Evolutionary conservation across 30 jellyfish, hydroid and myxozoan species (phyloP).

Genomic region (Nemopilema nomurai): DNA sequence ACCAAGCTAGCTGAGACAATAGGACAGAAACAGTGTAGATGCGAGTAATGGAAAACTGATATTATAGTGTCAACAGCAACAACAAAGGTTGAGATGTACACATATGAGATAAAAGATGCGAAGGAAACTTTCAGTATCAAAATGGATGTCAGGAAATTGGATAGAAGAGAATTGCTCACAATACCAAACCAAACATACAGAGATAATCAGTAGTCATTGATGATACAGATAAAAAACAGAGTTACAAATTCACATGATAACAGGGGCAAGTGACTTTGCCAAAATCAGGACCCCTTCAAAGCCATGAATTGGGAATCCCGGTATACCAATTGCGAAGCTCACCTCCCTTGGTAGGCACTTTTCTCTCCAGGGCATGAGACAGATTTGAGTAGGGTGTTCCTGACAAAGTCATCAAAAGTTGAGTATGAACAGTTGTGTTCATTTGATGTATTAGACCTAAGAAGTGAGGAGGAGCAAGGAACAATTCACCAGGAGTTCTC

Average conservation of each 20-base stretch:
- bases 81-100: conserved; percentile 43
- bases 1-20: conserved; percentile 34
- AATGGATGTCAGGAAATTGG: conserved; percentile 53
- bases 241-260: conserved; percentile 61
- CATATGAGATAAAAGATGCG: conserved; percentile 14
- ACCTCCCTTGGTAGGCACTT: conserved; percentile 60
- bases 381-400: conserved; percentile 21
- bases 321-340: conserved; percentile 71
- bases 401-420: not conserved
- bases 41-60: conserved; percentile 46
- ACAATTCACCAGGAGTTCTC: conserved; percentile 28
- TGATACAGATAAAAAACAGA: conserved; percentile 25
- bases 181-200: conserved; percentile 41
- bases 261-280: conserved; percentile 63
- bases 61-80: conserved; percentile 55
- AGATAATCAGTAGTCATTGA: conserved; percentile 27
- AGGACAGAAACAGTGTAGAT: conserved; percentile 1
- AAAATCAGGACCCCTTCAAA: conserved; percentile 24
- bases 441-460: conserved; percentile 51
- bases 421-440: conserved; percentile 44
- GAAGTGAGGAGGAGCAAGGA: not conserved
- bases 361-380: conserved; percentile 62
- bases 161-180: conserved; percentile 21
- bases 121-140: conserved; percentile 39
- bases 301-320: conserved; percentile 51